Evolutionary conservation across 2,797 vertebrate species (phyloP).

Genomic region (Liparis tanakae): DNA sequence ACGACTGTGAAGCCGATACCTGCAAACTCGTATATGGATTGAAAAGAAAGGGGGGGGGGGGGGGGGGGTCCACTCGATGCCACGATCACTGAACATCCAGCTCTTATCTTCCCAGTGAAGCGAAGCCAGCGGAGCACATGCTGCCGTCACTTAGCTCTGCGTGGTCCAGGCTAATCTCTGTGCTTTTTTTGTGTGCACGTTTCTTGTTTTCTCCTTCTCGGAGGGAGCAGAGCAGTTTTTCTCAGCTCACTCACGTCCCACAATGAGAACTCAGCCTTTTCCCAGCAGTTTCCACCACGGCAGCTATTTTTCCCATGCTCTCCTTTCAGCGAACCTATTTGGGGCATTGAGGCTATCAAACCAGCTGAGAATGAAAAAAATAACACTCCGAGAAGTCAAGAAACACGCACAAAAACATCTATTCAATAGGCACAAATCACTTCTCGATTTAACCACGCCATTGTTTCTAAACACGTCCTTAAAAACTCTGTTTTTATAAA

Average conservation of each 20-base stretch:
- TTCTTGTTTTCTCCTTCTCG: constrained; percentile 64
- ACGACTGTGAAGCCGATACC: constrained; percentile 14
- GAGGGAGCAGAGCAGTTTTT: constrained; percentile 55
- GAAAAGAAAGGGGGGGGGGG: too few relatives aligned
- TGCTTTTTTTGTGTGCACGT: constrained; percentile 51
- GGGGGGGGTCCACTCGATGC: constrained; percentile 18
- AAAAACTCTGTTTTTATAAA: constrained; percentile 17
- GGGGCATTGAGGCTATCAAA: constrained; percentile 67
- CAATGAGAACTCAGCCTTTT: constrained; percentile 72
- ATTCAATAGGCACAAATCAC: constrained; percentile 44
- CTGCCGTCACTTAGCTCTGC: constrained; percentile 51
- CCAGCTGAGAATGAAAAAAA: constrained; percentile 57
- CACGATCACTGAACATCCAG: constrained; percentile 43
- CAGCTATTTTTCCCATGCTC: constrained; percentile 78
- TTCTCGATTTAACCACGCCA: constrained; percentile 44
- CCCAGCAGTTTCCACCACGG: constrained; percentile 70
- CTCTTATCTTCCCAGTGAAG: constrained; percentile 57
- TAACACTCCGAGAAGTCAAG: constrained; percentile 44
- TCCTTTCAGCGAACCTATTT: constrained; percentile 72
- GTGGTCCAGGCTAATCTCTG: constrained; percentile 44
- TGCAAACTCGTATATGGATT: too few relatives aligned
- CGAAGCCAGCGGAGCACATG: constrained; percentile 48
- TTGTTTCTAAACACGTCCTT: constrained; percentile 47
- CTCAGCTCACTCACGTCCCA: constrained; percentile 65
- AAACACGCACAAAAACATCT: constrained; percentile 17